phyloP scores from a whole-genome alignment of 2,113 vertebrate genomes.

The Alectura lathami region DNA sequence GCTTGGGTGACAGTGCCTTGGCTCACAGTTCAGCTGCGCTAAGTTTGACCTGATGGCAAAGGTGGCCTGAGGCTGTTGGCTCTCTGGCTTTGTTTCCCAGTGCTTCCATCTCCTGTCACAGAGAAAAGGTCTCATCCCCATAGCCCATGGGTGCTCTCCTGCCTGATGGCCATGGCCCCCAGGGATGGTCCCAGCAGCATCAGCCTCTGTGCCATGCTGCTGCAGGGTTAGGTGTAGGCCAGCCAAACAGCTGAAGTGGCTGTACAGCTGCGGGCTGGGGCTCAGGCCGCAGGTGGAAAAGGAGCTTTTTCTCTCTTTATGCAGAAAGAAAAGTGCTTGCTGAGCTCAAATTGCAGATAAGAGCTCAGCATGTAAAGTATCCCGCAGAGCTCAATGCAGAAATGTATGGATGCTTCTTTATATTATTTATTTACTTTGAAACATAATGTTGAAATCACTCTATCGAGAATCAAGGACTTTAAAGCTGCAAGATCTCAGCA shows the following conservation, averaged over 20 bases:
- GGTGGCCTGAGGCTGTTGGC: not conserved
- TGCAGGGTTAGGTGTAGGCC: accelerated
- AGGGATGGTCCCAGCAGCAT: not conserved
- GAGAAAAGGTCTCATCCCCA: not conserved
- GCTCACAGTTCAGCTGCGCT: not conserved
- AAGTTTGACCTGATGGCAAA: not conserved
- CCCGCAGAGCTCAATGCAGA: not conserved
- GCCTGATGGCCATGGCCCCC: accelerated
- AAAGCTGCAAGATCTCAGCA: not conserved
- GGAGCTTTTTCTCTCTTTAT: not conserved
- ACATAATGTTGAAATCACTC: not conserved
- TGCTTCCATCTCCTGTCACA: not conserved
- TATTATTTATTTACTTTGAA: not conserved
- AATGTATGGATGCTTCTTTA: not conserved
- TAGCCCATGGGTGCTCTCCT: accelerated
- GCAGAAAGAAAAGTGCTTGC: not conserved
- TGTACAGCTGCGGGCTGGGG: not conserved
- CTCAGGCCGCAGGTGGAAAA: not conserved
- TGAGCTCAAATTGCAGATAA: not conserved
- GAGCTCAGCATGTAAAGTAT: not conserved
- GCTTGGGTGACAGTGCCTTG: not conserved
- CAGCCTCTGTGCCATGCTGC: not conserved
- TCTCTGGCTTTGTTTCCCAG: not conserved
- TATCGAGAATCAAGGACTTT: accelerated
- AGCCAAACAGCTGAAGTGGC: accelerated